These are phyloP conservation scores for Aramus guarauna DNA, from an alignment of 2,113 vertebrate species.

Conservation along the genomic window DNA sequence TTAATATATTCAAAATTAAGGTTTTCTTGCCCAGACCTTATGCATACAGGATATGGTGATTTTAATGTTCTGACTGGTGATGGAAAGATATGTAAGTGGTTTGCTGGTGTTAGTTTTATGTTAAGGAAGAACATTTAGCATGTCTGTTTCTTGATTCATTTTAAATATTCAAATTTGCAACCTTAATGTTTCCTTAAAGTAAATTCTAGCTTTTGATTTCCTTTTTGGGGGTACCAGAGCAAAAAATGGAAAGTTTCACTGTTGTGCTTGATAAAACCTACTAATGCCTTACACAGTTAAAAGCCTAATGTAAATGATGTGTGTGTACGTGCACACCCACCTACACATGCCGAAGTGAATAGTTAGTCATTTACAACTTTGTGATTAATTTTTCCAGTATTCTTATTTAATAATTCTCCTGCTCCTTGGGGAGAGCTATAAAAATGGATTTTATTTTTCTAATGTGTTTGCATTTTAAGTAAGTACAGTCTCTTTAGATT, in stretches of 20 bases:
- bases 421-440: not conserved
- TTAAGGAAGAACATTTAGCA: not conserved
- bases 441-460: constrained; percentile 30
- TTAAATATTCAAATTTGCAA: not conserved
- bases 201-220: not conserved
- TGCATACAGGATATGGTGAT: not conserved
- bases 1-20: not conserved
- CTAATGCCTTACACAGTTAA: not conserved
- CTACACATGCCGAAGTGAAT: not conserved
- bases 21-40: not conserved
- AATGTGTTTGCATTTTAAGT: constrained; percentile 1
- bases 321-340: not conserved
- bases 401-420: not conserved
- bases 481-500: not conserved
- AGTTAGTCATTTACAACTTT: not conserved
- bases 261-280: not conserved
- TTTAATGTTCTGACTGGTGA: not conserved
- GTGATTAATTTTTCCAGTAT: not conserved
- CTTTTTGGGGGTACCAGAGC: not conserved
- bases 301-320: not conserved
- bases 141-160: not conserved
- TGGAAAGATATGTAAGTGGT: not conserved
- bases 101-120: not conserved
- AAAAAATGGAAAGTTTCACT: not conserved
- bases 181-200: not conserved